Percentiles rank a stretch among this genome's conserved stretches.
Conservation (phyloP, 2,113 vertebrate genomes). For the Brachyhypopomus gauderio region DNA sequence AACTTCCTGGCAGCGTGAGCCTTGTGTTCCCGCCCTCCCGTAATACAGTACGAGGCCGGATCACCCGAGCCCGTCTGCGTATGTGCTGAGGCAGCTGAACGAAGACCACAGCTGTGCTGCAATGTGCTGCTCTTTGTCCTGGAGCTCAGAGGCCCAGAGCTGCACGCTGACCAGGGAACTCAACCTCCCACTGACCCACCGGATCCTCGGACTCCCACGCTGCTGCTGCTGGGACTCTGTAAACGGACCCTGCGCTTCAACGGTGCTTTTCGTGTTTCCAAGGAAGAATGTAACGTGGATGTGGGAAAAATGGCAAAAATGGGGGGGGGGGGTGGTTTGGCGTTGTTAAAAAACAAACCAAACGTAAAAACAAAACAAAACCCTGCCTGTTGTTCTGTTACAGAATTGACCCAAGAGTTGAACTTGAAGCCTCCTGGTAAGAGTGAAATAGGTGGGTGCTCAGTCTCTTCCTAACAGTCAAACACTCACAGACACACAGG, state of each 20-base stretch:
- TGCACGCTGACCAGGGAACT: not conserved
- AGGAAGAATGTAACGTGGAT: not conserved
- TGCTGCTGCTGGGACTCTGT: not conserved
- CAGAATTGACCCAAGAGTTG: conserved; percentile 76
- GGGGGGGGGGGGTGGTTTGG: too few relatives aligned
- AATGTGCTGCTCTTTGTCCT: conserved; percentile 19
- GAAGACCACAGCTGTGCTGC: not conserved
- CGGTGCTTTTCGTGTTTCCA: not conserved
- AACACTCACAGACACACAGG: too few relatives aligned
- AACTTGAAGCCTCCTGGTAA: conserved; percentile 69
- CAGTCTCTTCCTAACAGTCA: too few relatives aligned
- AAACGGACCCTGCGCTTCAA: not conserved
- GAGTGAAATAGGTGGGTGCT: conserved; percentile 71
- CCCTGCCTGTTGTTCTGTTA: conserved; percentile 45
- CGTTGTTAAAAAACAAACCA: too few relatives aligned
- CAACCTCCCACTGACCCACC: conserved; percentile 1
- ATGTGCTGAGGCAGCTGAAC: conserved; percentile 48
- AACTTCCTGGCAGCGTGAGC: conserved; percentile 51
- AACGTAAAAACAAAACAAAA: too few relatives aligned
- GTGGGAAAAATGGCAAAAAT: not conserved
- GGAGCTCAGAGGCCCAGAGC: not conserved
- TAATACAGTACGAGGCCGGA: conserved; percentile 42
- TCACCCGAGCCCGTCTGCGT: conserved; percentile 33
- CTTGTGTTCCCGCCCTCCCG: conserved; percentile 36
- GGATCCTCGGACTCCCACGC: not conserved